Base-by-base conservation (phyloP, 2,113 vertebrate species). In the Miniopterus natalensis region DNA sequence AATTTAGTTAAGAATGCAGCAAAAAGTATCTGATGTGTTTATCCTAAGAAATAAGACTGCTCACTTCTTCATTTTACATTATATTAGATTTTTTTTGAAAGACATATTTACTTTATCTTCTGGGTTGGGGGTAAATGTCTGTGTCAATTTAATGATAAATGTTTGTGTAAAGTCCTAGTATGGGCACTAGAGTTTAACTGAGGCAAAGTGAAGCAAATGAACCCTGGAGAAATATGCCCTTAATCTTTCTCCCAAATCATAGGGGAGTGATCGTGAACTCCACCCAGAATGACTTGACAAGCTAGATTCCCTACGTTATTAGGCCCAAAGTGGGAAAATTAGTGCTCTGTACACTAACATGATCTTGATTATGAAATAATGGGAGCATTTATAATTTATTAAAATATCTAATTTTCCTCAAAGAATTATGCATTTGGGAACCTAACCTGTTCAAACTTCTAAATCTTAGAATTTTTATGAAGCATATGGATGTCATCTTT, bases 391-490 rank as follows among this genome's bases (percentile, higher is more conserved):
- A 40, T 73, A 94, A 95, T 68, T 85, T 93, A 96, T 29, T 36
- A 92, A 84, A 90, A 81, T 90, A 71, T 47, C 20, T 73, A 93
- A 84, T 66, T 95, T 94, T 92, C 40, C 31, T 92, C 66, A 61
- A 71, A 88, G 66, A 95, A 59, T 70, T 92, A 47, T 75, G 10
- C 10, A 79, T 8, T 51, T 70, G 45, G 4, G 29, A 31, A 78
- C 7, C 21, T 74, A 78, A 83, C 0, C 0, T 81, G 20, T 57
- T 84, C 63, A 45, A 89, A 94, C 6, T 65, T 68, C 18, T 87
- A 83, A 92, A 70, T 68, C 40, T 92, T 79, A 80, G 81, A 92
- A 83, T 42, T 78, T 94, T 85, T 83, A 91, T 68, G 36, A 92
- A 95, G 66, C 49, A 73, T 10, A 45, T 21, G 57, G 55, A 68